These are phyloP conservation scores for Natrix natrix DNA, from an alignment of 2,797 vertebrate species.

Conservation along the genomic window DNA sequence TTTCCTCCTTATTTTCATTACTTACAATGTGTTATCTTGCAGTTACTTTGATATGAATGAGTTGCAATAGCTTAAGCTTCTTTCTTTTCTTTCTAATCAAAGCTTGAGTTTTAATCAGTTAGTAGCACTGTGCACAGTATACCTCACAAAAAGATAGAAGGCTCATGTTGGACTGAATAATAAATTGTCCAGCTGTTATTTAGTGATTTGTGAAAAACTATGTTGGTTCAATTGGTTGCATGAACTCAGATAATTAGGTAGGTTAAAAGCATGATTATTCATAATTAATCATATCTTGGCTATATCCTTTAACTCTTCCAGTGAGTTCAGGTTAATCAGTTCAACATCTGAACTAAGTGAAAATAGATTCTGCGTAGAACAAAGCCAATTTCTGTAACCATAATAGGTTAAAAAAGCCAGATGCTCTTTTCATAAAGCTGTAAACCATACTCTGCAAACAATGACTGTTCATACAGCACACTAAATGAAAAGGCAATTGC, in stretches of 20 bases:
- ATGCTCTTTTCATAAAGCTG: background rate
- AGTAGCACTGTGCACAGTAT: background rate
- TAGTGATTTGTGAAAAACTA: background rate
- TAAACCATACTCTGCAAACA: background rate
- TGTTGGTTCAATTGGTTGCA: background rate
- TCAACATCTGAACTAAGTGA: background rate
- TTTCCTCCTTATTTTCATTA: background rate
- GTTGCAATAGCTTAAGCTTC: background rate
- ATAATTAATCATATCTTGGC: background rate
- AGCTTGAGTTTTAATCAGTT: background rate
- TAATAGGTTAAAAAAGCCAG: background rate
- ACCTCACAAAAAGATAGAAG: background rate
- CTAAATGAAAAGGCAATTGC: background rate
- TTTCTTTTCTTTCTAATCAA: background rate
- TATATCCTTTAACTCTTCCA: background rate
- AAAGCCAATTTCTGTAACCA: background rate
- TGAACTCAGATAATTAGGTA: background rate
- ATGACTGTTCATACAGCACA: background rate
- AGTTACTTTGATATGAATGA: background rate
- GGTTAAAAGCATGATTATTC: background rate
- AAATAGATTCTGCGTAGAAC: background rate
- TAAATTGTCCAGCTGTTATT: background rate
- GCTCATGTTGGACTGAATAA: background rate
- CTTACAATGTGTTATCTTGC: background rate
- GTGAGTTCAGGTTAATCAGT: background rate